phyloP scores from a whole-genome alignment of 2,797 vertebrate species.

The Tragelaphus oryx region DNA sequence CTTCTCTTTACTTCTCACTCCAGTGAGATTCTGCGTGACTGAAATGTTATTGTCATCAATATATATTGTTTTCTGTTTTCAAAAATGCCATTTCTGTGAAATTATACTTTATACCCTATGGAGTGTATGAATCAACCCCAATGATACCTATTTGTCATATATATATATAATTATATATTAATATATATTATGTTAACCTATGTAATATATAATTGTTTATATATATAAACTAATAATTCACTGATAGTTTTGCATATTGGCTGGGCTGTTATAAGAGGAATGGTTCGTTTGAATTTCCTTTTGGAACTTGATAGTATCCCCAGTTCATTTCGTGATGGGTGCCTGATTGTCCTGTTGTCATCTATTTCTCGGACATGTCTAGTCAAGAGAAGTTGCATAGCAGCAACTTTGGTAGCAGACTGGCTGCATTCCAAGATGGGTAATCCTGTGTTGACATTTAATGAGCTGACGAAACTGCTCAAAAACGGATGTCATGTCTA shows the following conservation, averaged over 20 bases:
- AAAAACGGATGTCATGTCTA: conserved; percentile 21
- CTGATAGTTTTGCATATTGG: conserved; percentile 17
- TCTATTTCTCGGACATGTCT: conserved; percentile 28
- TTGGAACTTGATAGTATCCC: neutral
- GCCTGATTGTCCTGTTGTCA: conserved; percentile 13
- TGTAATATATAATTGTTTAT: no score
- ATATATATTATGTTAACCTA: neutral
- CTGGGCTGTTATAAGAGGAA: neutral
- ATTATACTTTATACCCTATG: neutral
- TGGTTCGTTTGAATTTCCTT: neutral
- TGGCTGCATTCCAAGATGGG: conserved; percentile 52
- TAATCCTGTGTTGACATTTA: conserved; percentile 52
- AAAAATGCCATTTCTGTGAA: neutral
- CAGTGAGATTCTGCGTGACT: neutral
- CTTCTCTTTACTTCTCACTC: conserved; percentile 9
- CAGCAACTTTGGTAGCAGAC: conserved; percentile 42
- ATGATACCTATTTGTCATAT: neutral
- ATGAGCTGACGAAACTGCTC: conserved; percentile 49
- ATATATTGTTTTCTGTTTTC: conserved; percentile 7
- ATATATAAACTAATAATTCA: neutral
- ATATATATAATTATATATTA: neutral
- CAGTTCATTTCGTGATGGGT: neutral
- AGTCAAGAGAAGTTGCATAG: conserved; percentile 43
- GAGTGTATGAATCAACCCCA: neutral
- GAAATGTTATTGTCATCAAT: neutral